Evolutionary conservation across 2,113 vertebrate species (phyloP).

Genomic region (Rallus limicola): DNA sequence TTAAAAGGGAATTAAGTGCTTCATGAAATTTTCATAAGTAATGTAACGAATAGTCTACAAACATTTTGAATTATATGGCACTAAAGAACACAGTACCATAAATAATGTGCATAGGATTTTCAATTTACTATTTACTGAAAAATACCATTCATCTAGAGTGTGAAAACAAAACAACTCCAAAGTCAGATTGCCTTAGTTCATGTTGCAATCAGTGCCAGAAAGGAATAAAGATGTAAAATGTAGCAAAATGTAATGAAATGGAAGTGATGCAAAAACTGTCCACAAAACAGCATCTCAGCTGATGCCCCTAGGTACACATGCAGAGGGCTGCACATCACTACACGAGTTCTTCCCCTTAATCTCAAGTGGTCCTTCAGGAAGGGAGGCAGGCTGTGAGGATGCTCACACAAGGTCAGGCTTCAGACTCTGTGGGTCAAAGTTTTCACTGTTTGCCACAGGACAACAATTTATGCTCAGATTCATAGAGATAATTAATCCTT

Average conservation of each 20-base stretch:
- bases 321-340: background rate
- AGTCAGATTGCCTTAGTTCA: background rate
- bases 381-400: background rate
- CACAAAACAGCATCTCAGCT: background rate
- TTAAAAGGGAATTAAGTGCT: background rate
- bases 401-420: background rate
- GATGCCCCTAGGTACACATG: too few relatives aligned
- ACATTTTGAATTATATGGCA: constrained; percentile 44
- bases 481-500: background rate
- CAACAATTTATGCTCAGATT: background rate
- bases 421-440: background rate
- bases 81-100: background rate
- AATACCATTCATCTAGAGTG: background rate
- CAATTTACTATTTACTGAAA: constrained; percentile 7
- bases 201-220: background rate
- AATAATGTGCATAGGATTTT: constrained; percentile 5
- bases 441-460: background rate
- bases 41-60: background rate
- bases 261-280: background rate
- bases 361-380: background rate
- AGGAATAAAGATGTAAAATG: background rate
- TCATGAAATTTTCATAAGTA: constrained; percentile 43
- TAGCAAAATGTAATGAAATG: background rate
- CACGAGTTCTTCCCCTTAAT: background rate
- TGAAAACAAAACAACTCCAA: background rate